Percentiles rank a stretch among this genome's conserved stretches.
Conservation (phyloP, 2,113 vertebrate genomes). For the Syngnathus typhle region DNA sequence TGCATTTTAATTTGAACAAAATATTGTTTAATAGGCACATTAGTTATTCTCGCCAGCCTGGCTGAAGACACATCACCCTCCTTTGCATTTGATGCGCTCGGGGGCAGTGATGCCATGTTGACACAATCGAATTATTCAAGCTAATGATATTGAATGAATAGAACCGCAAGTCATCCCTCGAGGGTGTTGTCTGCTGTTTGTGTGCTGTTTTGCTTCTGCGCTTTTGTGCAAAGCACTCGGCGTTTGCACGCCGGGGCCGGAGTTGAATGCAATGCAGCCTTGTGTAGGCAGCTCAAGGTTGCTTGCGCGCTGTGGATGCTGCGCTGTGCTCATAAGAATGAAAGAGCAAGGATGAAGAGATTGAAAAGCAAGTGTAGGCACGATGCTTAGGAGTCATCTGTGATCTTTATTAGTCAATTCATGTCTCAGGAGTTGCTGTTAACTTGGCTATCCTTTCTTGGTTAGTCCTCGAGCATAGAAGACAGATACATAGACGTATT, state of each 20-base stretch:
- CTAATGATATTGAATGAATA: conserved; percentile 61
- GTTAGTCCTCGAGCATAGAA: neutral
- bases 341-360: conserved; percentile 23
- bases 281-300: conserved; percentile 33
- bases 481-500: too few species aligned
- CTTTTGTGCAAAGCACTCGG: conserved; percentile 26
- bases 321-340: conserved; percentile 24
- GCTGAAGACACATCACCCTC: conserved; percentile 27
- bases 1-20: neutral
- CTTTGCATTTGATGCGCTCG: conserved; percentile 48
- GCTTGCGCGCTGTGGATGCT: conserved; percentile 18
- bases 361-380: conserved; percentile 22
- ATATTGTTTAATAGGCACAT: conserved; percentile 6
- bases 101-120: conserved; percentile 33
- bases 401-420: conserved; percentile 53
- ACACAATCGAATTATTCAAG: conserved; percentile 55
- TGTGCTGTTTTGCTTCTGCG: conserved; percentile 22
- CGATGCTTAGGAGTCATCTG: conserved; percentile 45
- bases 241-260: conserved; percentile 10
- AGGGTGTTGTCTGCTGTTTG: conserved; percentile 43
- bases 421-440: conserved; percentile 19
- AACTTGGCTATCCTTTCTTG: neutral
- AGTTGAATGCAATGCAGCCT: conserved; percentile 32
- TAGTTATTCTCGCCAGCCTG: conserved; percentile 7
- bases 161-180: conserved; percentile 36